Evolutionary conservation across 1,140 invertebrate species (phyloP).

Genomic region (Dreissena rostriformis): DNA sequence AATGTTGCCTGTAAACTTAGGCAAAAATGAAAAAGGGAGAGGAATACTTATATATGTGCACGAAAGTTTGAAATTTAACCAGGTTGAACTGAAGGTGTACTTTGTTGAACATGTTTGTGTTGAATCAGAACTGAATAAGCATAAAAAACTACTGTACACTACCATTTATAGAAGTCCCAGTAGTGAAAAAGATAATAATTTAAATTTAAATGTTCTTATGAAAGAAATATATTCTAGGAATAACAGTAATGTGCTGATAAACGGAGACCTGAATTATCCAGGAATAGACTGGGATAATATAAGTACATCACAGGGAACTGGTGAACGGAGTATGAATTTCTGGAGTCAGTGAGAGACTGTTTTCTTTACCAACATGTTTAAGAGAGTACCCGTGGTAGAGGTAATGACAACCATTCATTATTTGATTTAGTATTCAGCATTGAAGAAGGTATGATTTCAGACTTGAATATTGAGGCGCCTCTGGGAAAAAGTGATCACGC

Average conservation of each 20-base stretch:
- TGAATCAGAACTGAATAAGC: not conserved
- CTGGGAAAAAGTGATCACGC: constrained; percentile 27
- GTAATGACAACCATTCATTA: not conserved
- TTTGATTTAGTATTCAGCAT: not conserved
- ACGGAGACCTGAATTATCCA: constrained; percentile 21
- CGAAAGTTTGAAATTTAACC: too few relatives aligned
- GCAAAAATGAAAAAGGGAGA: too few relatives aligned
- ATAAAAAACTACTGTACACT: too few relatives aligned
- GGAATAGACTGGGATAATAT: constrained; percentile 4
- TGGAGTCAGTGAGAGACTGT: constrained; percentile 12
- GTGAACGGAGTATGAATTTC: constrained; percentile 12
- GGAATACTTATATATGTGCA: too few relatives aligned
- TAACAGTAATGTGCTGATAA: too few relatives aligned
- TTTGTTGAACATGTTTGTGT: not conserved
- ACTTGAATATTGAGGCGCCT: not conserved
- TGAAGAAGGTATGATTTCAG: constrained; percentile 10
- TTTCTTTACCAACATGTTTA: constrained; percentile 7
- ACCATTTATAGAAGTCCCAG: too few relatives aligned
- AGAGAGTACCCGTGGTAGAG: not conserved
- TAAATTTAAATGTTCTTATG: too few relatives aligned
- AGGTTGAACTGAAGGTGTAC: too few relatives aligned
- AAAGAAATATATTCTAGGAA: too few relatives aligned
- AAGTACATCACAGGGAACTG: not conserved
- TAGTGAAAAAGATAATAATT: too few relatives aligned
- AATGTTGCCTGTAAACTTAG: too few relatives aligned